Percentiles rank a stretch among this genome's conserved stretches.
Evolutionary conservation across 2,797 vertebrate genomes (phyloP).

Genomic region (Alosa sapidissima): DNA sequence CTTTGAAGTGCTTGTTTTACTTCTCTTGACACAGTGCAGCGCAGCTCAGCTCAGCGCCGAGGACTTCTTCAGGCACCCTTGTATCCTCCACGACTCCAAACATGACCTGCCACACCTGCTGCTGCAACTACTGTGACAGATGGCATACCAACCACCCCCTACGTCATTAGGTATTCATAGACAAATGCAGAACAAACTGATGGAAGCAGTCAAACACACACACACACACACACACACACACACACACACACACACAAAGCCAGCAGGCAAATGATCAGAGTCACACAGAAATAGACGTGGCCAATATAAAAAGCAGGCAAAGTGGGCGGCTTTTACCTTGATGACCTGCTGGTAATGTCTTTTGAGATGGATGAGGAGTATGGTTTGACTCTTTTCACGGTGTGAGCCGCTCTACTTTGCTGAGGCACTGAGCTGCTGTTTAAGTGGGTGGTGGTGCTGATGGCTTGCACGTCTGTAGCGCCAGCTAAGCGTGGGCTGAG

Average conservation of each 20-base stretch:
- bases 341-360: conserved; percentile 7
- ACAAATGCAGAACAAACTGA: background rate
- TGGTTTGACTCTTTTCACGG: background rate
- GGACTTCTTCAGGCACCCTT: background rate
- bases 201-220: background rate
- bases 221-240: background rate
- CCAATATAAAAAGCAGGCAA: background rate
- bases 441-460: background rate
- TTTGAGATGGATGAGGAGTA: conserved; percentile 18
- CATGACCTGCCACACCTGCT: background rate
- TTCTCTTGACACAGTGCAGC: background rate
- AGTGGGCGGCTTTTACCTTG: conserved; percentile 15
- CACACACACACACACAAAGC: background rate
- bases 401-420: background rate
- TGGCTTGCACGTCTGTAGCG: no score
- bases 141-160: background rate
- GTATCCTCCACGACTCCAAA: background rate
- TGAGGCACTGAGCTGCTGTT: background rate
- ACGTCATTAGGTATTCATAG: background rate
- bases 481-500: background rate
- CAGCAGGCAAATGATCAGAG: background rate
- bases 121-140: background rate
- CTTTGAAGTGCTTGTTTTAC: background rate
- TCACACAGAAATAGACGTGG: background rate
- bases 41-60: background rate